Base-by-base conservation (phyloP, 2,797 vertebrate species). In the Brachyalestes nurse region DNA sequence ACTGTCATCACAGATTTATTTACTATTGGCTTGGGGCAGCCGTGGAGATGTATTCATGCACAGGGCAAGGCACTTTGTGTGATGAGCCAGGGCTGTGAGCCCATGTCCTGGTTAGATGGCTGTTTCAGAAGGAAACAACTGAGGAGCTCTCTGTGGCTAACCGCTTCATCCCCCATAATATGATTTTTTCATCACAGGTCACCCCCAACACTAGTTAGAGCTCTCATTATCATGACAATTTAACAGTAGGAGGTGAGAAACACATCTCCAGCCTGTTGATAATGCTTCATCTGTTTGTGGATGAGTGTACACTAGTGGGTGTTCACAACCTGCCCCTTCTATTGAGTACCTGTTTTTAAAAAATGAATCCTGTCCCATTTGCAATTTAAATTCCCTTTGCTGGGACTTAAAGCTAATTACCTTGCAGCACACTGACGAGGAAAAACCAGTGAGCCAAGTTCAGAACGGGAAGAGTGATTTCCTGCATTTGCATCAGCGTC, bases 1-100 rank as follows among this genome's bases (percentile, higher is more conserved):
- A 90, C 85, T 89, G 88, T 91, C 90, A 88, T 72, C 82, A 86
- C 89, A 91, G 88, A 89, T 86, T 89, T 75, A 86, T 89, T 86
- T 86, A 84, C 84, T n/a, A 10, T 81, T 87, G 86, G 40, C 89
- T 83, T 87, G 65, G 51, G 83, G 86, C 84, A 83, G 86, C 82
- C 78, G n/a, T 83, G 74, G 88, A 90, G 89, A 89, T 77, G 74
- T 82, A 86, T 89, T 88, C 88, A 87, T 87, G 79, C 84, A 78
- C 86, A 88, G 88, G 86, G 87, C 84, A 85, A 55, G 62, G 87
- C 87, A 84, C 87, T 88, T 87, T 88, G 85, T 65, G 76, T 88
- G 86, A 89, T 88, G 90, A 90, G 87, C 87, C 87, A 79, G 86
- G 83, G 72, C 88, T 84, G 87, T 73, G 73, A 86, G 86, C 87